phyloP scores from a whole-genome alignment of 2,888 invertebrate species.

The Amiota minor region DNA sequence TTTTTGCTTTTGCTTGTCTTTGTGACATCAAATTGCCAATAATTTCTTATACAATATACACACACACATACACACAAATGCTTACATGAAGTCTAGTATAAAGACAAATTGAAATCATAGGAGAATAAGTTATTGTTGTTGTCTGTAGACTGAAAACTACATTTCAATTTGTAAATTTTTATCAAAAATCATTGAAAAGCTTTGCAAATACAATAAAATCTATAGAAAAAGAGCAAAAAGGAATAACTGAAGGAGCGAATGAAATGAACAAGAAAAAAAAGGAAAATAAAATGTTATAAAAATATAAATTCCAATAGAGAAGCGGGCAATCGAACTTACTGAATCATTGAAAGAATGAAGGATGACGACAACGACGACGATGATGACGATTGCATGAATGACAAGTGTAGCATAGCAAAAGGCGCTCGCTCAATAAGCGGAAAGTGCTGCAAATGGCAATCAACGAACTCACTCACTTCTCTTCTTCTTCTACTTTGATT shows the following conservation, averaged over 20 bases:
- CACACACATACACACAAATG: not conserved
- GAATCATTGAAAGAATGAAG: not conserved
- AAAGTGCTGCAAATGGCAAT: too few species aligned
- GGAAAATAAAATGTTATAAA: not conserved
- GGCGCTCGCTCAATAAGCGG: too few species aligned
- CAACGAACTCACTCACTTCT: too few species aligned
- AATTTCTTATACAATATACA: not conserved
- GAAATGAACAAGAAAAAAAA: not conserved
- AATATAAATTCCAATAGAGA: not conserved
- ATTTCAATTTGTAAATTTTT: constrained; percentile 27
- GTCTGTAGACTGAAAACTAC: constrained; percentile 4
- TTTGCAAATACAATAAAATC: not conserved
- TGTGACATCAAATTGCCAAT: not conserved
- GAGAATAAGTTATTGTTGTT: not conserved
- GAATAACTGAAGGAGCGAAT: not conserved
- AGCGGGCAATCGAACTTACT: not conserved
- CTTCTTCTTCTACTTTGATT: too few species aligned
- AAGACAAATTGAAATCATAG: not conserved
- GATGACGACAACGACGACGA: not conserved
- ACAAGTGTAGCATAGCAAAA: not conserved
- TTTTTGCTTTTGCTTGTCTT: not conserved
- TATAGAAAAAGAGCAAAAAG: not conserved
- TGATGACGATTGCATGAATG: not conserved
- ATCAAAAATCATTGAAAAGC: constrained; percentile 26
- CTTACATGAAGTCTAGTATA: not conserved